Evolutionary conservation across 2,888 invertebrate genomes (phyloP).

Genomic region (Lamellibrachia columna): DNA sequence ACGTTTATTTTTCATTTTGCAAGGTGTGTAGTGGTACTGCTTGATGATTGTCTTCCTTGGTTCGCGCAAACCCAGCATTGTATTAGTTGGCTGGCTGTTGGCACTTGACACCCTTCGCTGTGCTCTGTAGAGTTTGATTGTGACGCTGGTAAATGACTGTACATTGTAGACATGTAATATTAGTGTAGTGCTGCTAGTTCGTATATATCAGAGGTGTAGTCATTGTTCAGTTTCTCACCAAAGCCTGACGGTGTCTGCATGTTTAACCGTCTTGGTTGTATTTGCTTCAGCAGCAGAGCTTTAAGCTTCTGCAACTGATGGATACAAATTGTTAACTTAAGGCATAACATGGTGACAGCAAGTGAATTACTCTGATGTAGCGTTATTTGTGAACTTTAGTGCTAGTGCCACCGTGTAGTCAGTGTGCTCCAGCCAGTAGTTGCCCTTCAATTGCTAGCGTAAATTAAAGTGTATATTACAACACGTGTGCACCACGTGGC

Average conservation of each 20-base stretch:
- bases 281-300: background rate
- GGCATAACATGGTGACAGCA: background rate
- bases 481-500: background rate
- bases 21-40: constrained; percentile 12
- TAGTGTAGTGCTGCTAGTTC: background rate
- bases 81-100: constrained; percentile 9
- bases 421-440: background rate
- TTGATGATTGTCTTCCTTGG: constrained; percentile 16
- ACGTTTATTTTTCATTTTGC: background rate
- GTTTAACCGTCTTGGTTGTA: background rate
- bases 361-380: background rate
- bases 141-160: background rate
- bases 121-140: background rate
- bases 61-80: background rate
- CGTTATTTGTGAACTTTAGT: background rate
- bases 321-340: background rate
- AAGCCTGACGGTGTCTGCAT: background rate
- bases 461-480: constrained; percentile 16
- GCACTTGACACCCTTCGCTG: background rate
- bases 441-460: background rate
- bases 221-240: background rate
- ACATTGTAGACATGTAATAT: constrained; percentile 6
- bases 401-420: background rate
- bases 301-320: background rate
- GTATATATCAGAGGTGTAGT: constrained; percentile 7